Percentiles rank a stretch among this genome's conserved stretches.
These are phyloP conservation scores for Parnassius smintheus DNA, from an alignment of 2,888 invertebrate species.

Conservation along the genomic window DNA sequence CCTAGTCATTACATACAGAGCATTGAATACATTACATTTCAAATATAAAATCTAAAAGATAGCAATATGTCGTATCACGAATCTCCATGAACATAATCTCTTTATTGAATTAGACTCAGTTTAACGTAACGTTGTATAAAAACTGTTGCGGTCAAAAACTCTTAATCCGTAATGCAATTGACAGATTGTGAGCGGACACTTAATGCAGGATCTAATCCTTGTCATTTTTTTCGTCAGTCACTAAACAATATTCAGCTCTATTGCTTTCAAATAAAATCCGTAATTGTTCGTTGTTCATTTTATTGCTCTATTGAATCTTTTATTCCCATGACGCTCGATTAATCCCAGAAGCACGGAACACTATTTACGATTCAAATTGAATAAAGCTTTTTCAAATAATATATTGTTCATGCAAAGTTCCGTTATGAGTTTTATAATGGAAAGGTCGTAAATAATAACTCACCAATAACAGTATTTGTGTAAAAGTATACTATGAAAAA, in stretches of 20 bases:
- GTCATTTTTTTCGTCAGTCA: background rate
- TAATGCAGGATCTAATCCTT: constrained; percentile 24
- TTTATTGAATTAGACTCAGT: constrained; percentile 20
- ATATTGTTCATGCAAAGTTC: too few species aligned
- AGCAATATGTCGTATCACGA: background rate
- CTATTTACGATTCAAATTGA: constrained; percentile 7
- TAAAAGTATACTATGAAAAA: too few species aligned
- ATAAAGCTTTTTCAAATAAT: constrained; percentile 3
- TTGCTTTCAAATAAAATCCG: background rate
- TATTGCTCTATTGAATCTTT: constrained; percentile 18
- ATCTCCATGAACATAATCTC: constrained; percentile 10
- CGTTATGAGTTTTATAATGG: too few species aligned
- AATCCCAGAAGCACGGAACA: constrained; percentile 22
- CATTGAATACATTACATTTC: too few species aligned
- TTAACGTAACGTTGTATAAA: constrained; percentile 15
- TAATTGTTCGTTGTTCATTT: background rate
- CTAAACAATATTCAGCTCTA: background rate
- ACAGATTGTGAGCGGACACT: constrained; percentile 23
- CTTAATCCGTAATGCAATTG: constrained; percentile 21
- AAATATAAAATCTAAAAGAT: too few species aligned
- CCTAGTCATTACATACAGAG: too few species aligned
- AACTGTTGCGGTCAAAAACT: constrained; percentile 10
- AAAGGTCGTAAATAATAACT: too few species aligned
- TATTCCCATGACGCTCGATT: constrained; percentile 21
- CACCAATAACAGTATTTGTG: too few species aligned